Evolutionary conservation across 2,797 vertebrate species (phyloP).

Genomic region (Manis pentadactyla): DNA sequence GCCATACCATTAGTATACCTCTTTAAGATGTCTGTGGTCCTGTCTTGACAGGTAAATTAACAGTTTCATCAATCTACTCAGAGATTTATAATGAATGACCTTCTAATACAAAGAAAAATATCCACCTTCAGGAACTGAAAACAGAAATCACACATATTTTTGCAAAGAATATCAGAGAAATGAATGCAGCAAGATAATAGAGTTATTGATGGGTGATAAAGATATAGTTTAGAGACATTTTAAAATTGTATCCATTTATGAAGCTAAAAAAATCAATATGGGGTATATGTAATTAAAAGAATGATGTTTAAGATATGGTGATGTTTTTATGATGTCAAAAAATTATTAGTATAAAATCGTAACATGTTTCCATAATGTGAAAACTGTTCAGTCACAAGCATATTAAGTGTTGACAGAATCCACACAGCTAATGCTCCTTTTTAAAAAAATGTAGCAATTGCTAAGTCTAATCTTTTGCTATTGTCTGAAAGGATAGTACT

Average conservation of each 20-base stretch:
- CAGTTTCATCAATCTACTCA: conserved; percentile 82
- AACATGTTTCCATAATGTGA: background rate
- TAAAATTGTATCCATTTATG: conserved; percentile 72
- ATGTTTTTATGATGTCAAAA: conserved; percentile 70
- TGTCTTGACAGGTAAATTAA: conserved; percentile 87
- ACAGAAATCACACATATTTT: conserved; percentile 80
- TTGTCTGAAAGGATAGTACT: background rate
- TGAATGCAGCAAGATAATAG: conserved; percentile 70
- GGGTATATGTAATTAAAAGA: conserved; percentile 55
- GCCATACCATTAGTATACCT: conserved; percentile 83
- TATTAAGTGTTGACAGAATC: conserved; percentile 14
- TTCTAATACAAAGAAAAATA: conserved; percentile 83
- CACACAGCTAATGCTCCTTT: background rate
- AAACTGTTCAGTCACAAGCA: conserved; percentile 42
- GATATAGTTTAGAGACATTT: conserved; percentile 60
- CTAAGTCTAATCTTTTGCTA: conserved; percentile 12
- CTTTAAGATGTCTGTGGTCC: conserved; percentile 81
- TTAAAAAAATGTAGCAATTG: conserved; percentile 13
- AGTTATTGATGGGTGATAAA: conserved; percentile 78
- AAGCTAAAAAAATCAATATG: conserved; percentile 69
- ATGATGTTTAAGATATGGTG: conserved; percentile 42
- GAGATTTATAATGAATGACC: conserved; percentile 83
- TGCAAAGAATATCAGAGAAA: conserved; percentile 71
- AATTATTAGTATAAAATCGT: conserved; percentile 45
- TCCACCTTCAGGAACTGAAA: conserved; percentile 71